These are phyloP conservation scores for Archaeoteleia sp. DNA, from an alignment of 2,888 invertebrate species.

Conservation along the genomic window DNA sequence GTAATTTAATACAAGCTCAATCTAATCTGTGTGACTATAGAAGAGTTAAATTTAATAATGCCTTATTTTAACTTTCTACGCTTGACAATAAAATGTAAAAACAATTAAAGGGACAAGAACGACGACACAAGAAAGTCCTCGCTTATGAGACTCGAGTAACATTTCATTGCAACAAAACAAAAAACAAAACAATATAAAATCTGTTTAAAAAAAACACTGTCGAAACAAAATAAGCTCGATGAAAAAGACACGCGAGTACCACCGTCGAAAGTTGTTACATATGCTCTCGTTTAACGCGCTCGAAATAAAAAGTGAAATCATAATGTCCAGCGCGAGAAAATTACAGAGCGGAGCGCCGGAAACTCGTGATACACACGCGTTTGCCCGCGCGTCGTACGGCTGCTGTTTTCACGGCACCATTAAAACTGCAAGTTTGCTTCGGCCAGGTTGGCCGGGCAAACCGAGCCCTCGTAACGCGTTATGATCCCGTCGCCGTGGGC, in stretches of 20 bases:
- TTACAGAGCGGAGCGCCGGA: conserved; percentile 21
- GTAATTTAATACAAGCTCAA: too few species aligned
- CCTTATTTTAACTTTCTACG: too few species aligned
- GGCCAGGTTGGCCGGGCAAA: conserved; percentile 54
- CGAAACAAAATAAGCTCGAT: conserved; percentile 25
- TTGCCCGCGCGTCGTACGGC: conserved; percentile 49
- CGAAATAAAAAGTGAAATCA: conserved; percentile 37
- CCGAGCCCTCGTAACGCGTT: conserved; percentile 63
- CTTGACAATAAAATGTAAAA: too few species aligned
- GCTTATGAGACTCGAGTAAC: too few species aligned
- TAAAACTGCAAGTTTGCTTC: conserved; percentile 65
- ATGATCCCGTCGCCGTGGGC: conserved; percentile 61
- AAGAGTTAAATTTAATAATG: too few species aligned
- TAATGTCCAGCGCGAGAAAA: conserved; percentile 49
- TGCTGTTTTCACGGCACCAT: conserved; percentile 65
- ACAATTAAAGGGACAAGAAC: too few species aligned
- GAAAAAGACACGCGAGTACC: conserved; percentile 23
- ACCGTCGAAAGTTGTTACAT: conserved; percentile 24
- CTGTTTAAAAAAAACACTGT: too few species aligned
- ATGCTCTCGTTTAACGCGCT: conserved; percentile 39
- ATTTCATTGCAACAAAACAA: too few species aligned
- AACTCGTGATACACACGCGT: conserved; percentile 31
- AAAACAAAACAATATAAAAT: too few species aligned
- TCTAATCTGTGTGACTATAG: too few species aligned
- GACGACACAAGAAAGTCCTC: too few species aligned